Percentiles rank a stretch among this genome's conserved stretches.
phyloP scores from a whole-genome alignment of 2,113 vertebrate genomes.

The Poecilia latipinna region DNA sequence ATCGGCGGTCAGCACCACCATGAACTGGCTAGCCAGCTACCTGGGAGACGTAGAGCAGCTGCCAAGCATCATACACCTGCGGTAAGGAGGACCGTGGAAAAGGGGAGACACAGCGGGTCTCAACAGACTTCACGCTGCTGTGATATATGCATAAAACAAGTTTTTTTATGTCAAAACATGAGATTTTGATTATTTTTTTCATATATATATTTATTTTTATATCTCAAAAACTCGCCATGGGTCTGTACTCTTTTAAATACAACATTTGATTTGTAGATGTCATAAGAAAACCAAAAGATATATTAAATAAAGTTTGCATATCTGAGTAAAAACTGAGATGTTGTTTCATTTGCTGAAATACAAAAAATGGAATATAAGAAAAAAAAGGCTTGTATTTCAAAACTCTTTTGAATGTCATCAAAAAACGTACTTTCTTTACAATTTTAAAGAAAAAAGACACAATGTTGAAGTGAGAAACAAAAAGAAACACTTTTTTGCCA shows the following conservation, averaged over 20 bases:
- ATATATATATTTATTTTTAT: too few relatives aligned
- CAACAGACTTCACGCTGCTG: too few relatives aligned
- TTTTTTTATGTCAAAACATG: neutral
- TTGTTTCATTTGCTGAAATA: neutral
- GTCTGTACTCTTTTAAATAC: neutral
- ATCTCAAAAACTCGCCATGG: too few relatives aligned
- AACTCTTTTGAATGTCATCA: too few relatives aligned
- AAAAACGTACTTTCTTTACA: too few relatives aligned
- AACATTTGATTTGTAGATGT: neutral
- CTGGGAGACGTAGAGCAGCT: conserved; percentile 94
- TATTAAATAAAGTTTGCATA: neutral
- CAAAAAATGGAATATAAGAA: too few relatives aligned
- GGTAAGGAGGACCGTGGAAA: conserved; percentile 73
- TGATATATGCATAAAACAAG: neutral
- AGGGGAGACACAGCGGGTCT: neutral
- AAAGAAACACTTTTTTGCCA: too few relatives aligned
- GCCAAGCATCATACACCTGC: conserved; percentile 90
- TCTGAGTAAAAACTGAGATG: neutral
- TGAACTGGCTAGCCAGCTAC: conserved; percentile 99
- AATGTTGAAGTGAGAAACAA: too few relatives aligned
- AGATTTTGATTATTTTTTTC: too few relatives aligned
- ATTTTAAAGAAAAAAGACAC: too few relatives aligned
- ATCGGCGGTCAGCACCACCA: conserved; percentile 89
- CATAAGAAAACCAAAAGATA: neutral
- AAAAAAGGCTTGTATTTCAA: too few relatives aligned